Conservation (phyloP, 1,140 invertebrate species). For the Spodoptera frugiperda region DNA sequence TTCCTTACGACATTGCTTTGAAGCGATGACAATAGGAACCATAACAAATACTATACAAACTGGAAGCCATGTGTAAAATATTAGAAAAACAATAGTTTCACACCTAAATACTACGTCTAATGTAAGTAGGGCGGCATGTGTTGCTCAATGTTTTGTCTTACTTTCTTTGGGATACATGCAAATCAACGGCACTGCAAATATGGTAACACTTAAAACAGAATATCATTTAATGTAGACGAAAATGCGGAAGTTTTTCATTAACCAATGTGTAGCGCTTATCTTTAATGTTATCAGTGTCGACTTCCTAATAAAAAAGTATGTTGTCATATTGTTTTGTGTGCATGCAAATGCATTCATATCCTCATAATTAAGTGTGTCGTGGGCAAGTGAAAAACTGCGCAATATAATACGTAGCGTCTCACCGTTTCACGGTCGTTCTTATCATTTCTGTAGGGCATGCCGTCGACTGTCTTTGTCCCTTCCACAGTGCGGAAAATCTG, state of each 20-base stretch:
- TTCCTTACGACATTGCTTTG: too few species aligned
- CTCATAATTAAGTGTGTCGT: background rate
- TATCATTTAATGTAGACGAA: too few species aligned
- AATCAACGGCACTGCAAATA: too few species aligned
- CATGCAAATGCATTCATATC: conserved; percentile 10
- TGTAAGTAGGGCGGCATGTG: background rate
- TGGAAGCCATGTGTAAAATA: conserved; percentile 2
- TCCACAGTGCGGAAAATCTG: conserved; percentile 13
- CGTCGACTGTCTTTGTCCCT: conserved; percentile 25
- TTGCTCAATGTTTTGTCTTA: conserved; percentile 11
- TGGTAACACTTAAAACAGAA: too few species aligned
- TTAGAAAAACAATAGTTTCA: conserved; percentile 22
- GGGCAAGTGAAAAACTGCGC: conserved; percentile 20
- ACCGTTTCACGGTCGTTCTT: conserved; percentile 15
- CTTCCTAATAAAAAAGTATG: too few species aligned
- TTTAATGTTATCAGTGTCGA: too few species aligned
- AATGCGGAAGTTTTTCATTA: too few species aligned
- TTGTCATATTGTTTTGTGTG: background rate
- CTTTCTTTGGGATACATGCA: too few species aligned
- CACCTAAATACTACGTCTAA: too few species aligned
- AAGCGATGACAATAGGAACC: background rate
- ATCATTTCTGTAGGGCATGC: conserved; percentile 6
- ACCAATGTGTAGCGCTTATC: too few species aligned
- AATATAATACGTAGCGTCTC: conserved; percentile 8
- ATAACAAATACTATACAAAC: conserved; percentile 1